Base-by-base conservation (phyloP, 2,797 vertebrate species). In the Catostomus latipinnis region DNA sequence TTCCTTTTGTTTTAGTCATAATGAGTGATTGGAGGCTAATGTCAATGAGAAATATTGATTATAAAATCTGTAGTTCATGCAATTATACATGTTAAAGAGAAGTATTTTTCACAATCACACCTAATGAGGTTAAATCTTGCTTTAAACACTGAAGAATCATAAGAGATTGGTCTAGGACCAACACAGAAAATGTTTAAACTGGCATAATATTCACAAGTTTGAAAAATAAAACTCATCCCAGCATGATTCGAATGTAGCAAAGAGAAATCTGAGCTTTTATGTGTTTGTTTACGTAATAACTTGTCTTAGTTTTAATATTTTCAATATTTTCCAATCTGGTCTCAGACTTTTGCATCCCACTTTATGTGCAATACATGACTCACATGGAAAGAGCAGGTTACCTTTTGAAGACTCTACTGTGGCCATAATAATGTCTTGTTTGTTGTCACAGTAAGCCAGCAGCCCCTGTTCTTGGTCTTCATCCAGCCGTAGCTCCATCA, bases 401-500 rank as follows among this genome's bases (percentile, higher is more conserved):
- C 88, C 88, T 88, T 87, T 88, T n/a, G 61, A 22, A 6, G 76
- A 45, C 45, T 87, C 85, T 12, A 65, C 76, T 22, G 74, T 6
- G 7, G n/a, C 62, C 45, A 69, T 46, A 5, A 60, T 43, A 46
- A 68, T 77, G 48, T 90, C 88, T 76, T 84, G 87, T 22, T 91
- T 91, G 63, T 82, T 78, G 43, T 87, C 88, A 4, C 54, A 0
- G 4, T 49, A 83, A 10, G 72, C 77, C 18, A 16, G 14, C 48
- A 8, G 61, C 13, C 74, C 79, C 53, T 86, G 80, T 84, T 95
- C 92, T 50, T 92, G 86, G 81, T 93, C 93, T 85, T 87, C 90
- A 58, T 90, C 88, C 54, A 94, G 89, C 56, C 82, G 73, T 80
- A 96, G 92, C 76, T 96, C 96, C 1, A 94, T 89, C 4, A 98